Conservation (phyloP, 1,140 invertebrate species). For the Zaprionus capensis region DNA sequence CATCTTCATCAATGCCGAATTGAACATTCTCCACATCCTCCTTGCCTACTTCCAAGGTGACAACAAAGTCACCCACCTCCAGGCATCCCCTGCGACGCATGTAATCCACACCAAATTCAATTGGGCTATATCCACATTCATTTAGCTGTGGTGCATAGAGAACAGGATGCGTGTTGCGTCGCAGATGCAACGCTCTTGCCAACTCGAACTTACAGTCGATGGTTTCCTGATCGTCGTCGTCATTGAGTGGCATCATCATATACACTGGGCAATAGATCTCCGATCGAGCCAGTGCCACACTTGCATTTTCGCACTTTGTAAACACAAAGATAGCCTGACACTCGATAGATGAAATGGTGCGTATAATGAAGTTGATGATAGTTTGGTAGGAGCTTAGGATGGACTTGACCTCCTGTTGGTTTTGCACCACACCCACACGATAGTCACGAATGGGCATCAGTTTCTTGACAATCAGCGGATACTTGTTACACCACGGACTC, state of each 20-base stretch:
- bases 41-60: constrained; percentile 72
- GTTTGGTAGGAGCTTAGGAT: constrained; percentile 71
- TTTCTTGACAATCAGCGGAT: constrained; percentile 80
- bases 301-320: constrained; percentile 67
- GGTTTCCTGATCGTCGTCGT: constrained; percentile 42
- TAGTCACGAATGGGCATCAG: constrained; percentile 73
- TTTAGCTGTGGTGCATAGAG: constrained; percentile 69
- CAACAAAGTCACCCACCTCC: constrained; percentile 75
- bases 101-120: constrained; percentile 78
- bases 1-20: constrained; percentile 67
- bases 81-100: constrained; percentile 66
- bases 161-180: constrained; percentile 66
- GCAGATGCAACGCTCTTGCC: constrained; percentile 59
- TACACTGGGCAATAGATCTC: constrained; percentile 81
- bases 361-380: constrained; percentile 77
- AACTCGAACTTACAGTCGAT: constrained; percentile 64
- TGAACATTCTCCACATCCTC: constrained; percentile 68
- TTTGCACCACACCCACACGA: constrained; percentile 62
- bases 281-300: constrained; percentile 59
- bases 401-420: constrained; percentile 55
- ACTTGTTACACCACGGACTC: constrained; percentile 79
- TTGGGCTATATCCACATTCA: constrained; percentile 56
- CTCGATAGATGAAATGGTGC: constrained; percentile 78
- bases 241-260: constrained; percentile 61
- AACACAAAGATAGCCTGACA: constrained; percentile 74